Percentiles rank a stretch among this genome's conserved stretches.
These are phyloP conservation scores for Tridacna gigas DNA, from an alignment of 2,888 invertebrate genomes.

Conservation along the genomic window DNA sequence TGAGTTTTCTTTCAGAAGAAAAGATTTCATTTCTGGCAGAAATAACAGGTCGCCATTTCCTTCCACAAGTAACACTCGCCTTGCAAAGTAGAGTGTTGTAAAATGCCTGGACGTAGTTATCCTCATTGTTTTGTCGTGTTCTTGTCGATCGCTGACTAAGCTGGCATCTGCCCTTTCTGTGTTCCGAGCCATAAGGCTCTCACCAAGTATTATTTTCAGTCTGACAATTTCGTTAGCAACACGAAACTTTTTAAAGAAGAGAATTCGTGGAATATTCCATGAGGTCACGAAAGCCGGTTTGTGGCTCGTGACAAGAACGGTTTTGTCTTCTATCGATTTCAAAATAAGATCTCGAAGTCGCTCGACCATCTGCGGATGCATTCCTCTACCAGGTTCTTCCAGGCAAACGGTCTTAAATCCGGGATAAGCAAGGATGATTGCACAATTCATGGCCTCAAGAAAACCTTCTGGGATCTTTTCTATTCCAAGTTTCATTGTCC, in stretches of 20 bases:
- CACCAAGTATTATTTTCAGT: background rate
- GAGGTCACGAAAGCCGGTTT: constrained; percentile 18
- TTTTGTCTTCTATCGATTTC: background rate
- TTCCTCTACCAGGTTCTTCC: constrained; percentile 55
- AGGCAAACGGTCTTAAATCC: constrained; percentile 38
- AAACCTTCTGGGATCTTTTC: constrained; percentile 48
- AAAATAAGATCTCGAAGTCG: constrained; percentile 31
- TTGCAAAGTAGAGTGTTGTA: constrained; percentile 17
- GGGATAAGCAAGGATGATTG: constrained; percentile 40
- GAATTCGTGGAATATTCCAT: constrained; percentile 10
- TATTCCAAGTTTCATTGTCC: background rate
- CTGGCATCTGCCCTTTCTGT: background rate
- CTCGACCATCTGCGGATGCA: constrained; percentile 60
- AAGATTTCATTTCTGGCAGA: constrained; percentile 11
- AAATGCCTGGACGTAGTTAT: constrained; percentile 15
- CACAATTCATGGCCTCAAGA: constrained; percentile 45
- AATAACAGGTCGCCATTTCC: background rate
- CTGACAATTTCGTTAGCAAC: background rate
- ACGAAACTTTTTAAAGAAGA: constrained; percentile 15
- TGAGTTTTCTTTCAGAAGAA: background rate
- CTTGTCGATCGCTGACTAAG: background rate
- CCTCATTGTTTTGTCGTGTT: constrained; percentile 1
- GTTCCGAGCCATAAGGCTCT: background rate
- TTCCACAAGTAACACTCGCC: constrained; percentile 9
- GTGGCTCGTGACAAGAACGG: constrained; percentile 8